Evolutionary conservation across 2,888 invertebrate species (phyloP), one percentile per base, ranked within the genome.

Genomic region (Ormyrus pomaceus): DNA sequence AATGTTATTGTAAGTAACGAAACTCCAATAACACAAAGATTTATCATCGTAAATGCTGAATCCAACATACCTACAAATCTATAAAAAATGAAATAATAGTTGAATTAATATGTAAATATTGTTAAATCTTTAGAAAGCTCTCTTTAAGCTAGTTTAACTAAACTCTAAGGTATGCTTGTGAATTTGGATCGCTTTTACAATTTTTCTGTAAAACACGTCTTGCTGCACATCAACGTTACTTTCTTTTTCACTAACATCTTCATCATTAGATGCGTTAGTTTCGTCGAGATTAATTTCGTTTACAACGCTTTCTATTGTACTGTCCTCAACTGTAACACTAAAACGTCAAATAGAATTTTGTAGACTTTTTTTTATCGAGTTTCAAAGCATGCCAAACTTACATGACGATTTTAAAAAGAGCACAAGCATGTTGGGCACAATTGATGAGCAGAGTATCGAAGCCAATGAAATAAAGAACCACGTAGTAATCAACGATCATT

Each of bases 101-200:
- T 19, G 3, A 70, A 6, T 34, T 55, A 64, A 11, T 46, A n/a
- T n/a, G 3, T 34, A 34, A 3, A 46, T 10, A 45, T 64, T n/a
- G 45, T 64, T 64, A 48, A 10, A 64, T 19, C 19, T 19, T 19
- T 19, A 19, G 19, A 34, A 34, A 34, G 34, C 3, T 34, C 34
- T 34, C 2, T 34, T 34, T 34, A 3, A 34, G 34, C 34, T 34
- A 34, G 34, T 34, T 58, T 5, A 13, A 7, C 2, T 74, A 11
- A 74, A 79, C 79, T 75, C 53, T 48, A 79, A n/a, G 9, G 79
- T 71, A 2, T 53, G 65, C 5, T 75, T 79, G 56, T 75, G 79
- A 0, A 48, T 48, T 1, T 48, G 11, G 1, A 73, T 65, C 0
- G 19, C 9, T 6, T 56, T 56, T 1, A 56, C 55, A 9, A 73